These are phyloP conservation scores for Sapajus apella DNA, from an alignment of 2,113 vertebrate species.

Conservation along the genomic window DNA sequence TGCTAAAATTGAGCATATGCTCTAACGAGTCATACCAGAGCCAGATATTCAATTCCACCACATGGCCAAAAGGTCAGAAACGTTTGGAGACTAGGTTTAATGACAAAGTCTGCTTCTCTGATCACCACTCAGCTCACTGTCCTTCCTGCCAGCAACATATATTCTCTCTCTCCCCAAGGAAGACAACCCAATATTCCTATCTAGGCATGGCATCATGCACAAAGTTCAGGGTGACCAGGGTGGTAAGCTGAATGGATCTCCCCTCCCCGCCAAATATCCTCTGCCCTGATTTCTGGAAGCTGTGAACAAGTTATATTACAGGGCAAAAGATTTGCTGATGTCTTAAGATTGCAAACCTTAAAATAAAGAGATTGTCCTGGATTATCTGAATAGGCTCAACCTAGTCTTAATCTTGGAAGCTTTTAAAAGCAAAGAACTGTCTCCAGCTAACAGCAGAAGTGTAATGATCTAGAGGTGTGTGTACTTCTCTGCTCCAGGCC, in stretches of 20 bases:
- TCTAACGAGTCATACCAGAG: background rate
- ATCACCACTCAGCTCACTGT: background rate
- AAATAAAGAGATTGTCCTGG: background rate
- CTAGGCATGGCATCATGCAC: accelerated
- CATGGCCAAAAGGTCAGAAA: background rate
- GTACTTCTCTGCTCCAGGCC: background rate
- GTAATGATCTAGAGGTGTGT: background rate
- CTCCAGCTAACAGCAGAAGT: background rate
- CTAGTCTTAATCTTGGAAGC: background rate
- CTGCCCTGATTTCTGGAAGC: background rate
- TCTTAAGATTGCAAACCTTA: background rate
- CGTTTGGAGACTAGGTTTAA: background rate
- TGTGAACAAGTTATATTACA: background rate
- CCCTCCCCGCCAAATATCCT: background rate
- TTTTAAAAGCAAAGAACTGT: background rate
- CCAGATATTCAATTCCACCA: background rate
- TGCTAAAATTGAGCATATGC: background rate
- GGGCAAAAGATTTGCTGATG: background rate
- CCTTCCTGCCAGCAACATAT: background rate
- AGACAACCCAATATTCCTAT: background rate
- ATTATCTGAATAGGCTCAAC: background rate
- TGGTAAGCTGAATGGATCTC: accelerated
- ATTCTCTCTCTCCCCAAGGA: background rate
- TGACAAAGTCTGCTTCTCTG: background rate
- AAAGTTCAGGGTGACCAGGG: background rate